Conservation (phyloP, 2,797 vertebrate species). For the Pyrocephalus nanus region DNA sequence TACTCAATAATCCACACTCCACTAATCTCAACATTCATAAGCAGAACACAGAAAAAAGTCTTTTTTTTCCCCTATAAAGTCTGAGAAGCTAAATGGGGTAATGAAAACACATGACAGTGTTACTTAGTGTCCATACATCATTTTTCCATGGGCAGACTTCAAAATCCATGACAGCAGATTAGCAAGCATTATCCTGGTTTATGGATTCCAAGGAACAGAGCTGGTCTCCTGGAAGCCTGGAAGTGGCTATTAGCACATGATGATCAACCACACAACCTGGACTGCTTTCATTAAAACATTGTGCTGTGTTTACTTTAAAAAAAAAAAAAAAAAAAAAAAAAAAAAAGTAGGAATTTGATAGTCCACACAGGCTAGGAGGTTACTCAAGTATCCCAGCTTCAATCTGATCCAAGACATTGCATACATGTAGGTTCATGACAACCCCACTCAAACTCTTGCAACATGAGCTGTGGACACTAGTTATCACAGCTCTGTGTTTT, state of each 20-base stretch:
- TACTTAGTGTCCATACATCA: neutral
- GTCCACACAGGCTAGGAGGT: neutral
- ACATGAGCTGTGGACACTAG: conserved; percentile 66
- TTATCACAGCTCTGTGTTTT: conserved; percentile 81
- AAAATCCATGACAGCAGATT: neutral
- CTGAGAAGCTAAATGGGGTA: neutral
- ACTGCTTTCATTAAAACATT: neutral
- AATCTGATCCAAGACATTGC: neutral
- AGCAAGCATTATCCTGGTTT: neutral
- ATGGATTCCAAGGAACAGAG: accelerated
- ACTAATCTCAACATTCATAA: neutral
- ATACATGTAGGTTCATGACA: conserved; percentile 26
- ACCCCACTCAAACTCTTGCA: conserved; percentile 55
- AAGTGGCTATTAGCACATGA: neutral
- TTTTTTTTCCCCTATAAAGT: neutral
- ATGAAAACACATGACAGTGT: neutral
- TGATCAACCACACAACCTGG: neutral
- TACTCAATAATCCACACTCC: neutral
- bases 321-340: no score
- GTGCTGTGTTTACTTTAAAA: neutral
- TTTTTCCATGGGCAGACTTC: neutral
- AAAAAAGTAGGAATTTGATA: neutral
- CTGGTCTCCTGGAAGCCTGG: neutral
- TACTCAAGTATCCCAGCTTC: neutral
- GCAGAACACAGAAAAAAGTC: neutral